Conservation (phyloP, 2,888 invertebrate genomes). For the Sinelater perroti region DNA sequence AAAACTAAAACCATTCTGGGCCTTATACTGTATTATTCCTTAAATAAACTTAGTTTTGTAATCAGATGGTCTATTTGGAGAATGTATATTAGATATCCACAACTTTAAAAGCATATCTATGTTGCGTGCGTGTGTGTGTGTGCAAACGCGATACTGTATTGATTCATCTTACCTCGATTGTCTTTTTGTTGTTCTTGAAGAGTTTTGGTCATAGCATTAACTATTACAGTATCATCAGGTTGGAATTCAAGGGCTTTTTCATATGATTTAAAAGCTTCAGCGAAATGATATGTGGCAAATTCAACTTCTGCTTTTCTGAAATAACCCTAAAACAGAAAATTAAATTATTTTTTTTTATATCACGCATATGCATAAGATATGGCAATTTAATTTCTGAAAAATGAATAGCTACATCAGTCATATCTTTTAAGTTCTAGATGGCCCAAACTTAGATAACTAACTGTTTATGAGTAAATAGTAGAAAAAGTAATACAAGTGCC, state of each 20-base stretch:
- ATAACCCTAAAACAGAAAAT: constrained; percentile 66
- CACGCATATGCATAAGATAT: background rate
- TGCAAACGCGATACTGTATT: no score
- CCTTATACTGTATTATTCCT: no score
- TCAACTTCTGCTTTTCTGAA: constrained; percentile 78
- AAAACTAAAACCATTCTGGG: no score
- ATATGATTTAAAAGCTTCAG: constrained; percentile 75
- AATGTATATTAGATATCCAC: no score
- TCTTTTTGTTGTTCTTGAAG: constrained; percentile 69
- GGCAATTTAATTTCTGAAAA: background rate
- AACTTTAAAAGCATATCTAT: no score
- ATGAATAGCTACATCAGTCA: background rate
- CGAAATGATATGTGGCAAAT: constrained; percentile 71
- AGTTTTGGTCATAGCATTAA: constrained; percentile 69
- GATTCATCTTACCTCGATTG: constrained; percentile 64
- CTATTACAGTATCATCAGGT: constrained; percentile 71
- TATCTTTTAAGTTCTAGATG: background rate
- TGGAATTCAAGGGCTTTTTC: constrained; percentile 72
- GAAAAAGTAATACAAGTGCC: no score
- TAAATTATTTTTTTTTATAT: background rate
- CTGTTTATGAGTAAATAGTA: no score
- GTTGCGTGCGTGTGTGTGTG: no score
- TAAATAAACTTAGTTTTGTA: no score
- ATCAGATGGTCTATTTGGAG: no score
- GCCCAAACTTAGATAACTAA: no score